Evolutionary conservation across 2,797 vertebrate species (phyloP).

Genomic region (Macroramphosus scolopax): DNA sequence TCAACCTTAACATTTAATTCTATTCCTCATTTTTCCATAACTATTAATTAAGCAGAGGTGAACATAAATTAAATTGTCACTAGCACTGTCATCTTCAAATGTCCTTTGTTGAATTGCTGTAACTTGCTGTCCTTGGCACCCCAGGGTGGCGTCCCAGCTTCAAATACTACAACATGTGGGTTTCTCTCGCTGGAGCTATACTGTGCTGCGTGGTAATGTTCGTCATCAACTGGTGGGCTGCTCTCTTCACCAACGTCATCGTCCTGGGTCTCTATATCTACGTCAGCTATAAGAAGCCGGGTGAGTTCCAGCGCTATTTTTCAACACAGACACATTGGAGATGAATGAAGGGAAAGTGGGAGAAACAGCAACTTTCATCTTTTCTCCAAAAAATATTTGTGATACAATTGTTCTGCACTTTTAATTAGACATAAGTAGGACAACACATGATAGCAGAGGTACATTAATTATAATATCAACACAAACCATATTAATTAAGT

Average conservation of each 20-base stretch:
- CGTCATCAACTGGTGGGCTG: constrained; percentile 98
- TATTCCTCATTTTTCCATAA: constrained; percentile 18
- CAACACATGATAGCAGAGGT: too few species aligned
- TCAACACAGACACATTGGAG: too few species aligned
- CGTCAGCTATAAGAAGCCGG: constrained; percentile 98
- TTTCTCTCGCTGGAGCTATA: constrained; percentile 90
- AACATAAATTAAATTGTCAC: background rate
- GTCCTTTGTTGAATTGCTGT: background rate
- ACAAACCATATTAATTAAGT: too few species aligned
- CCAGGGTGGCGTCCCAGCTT: constrained; percentile 98
- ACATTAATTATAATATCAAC: too few species aligned
- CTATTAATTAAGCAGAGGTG: constrained; percentile 3
- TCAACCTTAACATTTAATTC: constrained; percentile 16
- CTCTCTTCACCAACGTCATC: constrained; percentile 93
- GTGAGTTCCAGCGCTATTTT: constrained; percentile 65
- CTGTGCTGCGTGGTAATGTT: constrained; percentile 98
- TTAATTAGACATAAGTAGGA: too few species aligned
- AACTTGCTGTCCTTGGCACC: constrained; percentile 18
- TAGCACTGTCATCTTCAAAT: background rate
- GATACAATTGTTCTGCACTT: too few species aligned
- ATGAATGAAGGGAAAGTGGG: too few species aligned
- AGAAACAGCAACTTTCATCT: too few species aligned
- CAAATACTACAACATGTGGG: constrained; percentile 99
- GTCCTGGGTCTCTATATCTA: constrained; percentile 97
- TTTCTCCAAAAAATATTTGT: too few species aligned